Conservation (phyloP, 2,797 vertebrate species). For the Notolepis coatsorum region DNA sequence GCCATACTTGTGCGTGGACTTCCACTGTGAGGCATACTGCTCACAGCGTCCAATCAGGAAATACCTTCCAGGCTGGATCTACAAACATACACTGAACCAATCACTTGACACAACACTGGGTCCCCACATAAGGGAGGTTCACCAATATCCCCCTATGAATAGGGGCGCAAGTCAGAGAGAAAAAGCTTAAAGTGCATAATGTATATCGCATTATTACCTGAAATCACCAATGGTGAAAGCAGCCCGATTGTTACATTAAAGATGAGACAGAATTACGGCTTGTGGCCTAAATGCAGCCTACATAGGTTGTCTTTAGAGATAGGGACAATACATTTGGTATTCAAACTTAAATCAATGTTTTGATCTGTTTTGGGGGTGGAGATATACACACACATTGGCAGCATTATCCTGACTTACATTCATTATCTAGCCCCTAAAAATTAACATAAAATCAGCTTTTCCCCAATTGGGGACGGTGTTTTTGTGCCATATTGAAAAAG, state of each 20-base stretch:
- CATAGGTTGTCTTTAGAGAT: too few relatives aligned
- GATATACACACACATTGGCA: too few relatives aligned
- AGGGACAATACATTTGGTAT: too few relatives aligned
- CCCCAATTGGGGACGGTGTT: too few relatives aligned
- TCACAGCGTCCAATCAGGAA: slow-evolving; percentile 77
- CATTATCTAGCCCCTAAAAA: too few relatives aligned
- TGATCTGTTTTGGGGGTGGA: too few relatives aligned
- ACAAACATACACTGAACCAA: slow-evolving; percentile 70
- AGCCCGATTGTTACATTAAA: neutral
- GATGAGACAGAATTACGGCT: too few relatives aligned
- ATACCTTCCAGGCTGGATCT: slow-evolving; percentile 66
- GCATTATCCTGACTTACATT: too few relatives aligned
- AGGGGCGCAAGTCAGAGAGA: slow-evolving; percentile 1
- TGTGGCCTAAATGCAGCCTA: too few relatives aligned
- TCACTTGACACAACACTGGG: slow-evolving; percentile 47
- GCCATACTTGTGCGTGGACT: slow-evolving; percentile 66
- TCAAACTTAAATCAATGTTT: too few relatives aligned
- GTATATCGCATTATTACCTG: slow-evolving; percentile 1
- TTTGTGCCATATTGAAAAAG: too few relatives aligned
- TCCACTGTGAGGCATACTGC: slow-evolving; percentile 66
- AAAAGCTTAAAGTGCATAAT: slow-evolving; percentile 14
- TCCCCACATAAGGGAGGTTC: slow-evolving; percentile 22
- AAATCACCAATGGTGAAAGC: slow-evolving; percentile 1
- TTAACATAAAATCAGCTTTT: too few relatives aligned
- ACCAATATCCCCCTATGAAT: slow-evolving; percentile 18